A percentile compares a stretch with the other conserved stretches of the same genome.
Evolutionary conservation across 1,140 invertebrate genomes (phyloP).

Genomic region (Dufourea novaeangliae): DNA sequence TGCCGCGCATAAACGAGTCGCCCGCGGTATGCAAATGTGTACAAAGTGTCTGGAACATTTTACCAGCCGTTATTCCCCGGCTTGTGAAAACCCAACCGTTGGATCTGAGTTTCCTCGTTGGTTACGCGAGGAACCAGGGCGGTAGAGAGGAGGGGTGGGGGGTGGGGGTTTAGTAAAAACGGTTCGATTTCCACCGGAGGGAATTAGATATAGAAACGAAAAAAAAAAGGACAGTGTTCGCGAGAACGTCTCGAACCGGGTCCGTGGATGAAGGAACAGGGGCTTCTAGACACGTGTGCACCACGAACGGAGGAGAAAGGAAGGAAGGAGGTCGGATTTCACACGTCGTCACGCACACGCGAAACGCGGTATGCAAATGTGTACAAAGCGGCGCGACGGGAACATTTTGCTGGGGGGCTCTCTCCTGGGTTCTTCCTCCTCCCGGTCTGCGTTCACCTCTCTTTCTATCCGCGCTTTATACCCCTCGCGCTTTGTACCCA

Average conservation of each 20-base stretch:
- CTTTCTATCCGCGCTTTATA: too few relatives aligned
- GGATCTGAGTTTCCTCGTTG: constrained; percentile 24
- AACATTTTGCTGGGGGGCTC: constrained; percentile 54
- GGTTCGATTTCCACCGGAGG: not conserved
- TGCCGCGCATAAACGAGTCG: constrained; percentile 61
- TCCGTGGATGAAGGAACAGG: too few relatives aligned
- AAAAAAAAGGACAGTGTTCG: too few relatives aligned
- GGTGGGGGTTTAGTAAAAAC: not conserved
- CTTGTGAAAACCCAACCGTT: constrained; percentile 46
- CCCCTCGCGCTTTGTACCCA: constrained; percentile 12
- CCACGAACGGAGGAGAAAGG: not conserved
- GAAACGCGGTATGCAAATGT: constrained; percentile 71
- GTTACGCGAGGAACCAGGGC: not conserved
- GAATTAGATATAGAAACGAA: not conserved
- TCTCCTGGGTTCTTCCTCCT: constrained; percentile 26
- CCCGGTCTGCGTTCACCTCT: not conserved
- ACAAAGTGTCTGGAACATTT: constrained; percentile 71
- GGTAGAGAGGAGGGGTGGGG: too few relatives aligned
- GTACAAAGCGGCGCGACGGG: constrained; percentile 68
- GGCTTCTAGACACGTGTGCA: not conserved
- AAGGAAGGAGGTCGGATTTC: constrained; percentile 64
- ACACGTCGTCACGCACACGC: constrained; percentile 62
- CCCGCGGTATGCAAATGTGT: constrained; percentile 72
- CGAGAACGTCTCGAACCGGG: too few relatives aligned
- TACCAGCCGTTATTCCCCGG: constrained; percentile 58